These are phyloP conservation scores for Rhineura floridana DNA, from an alignment of 2,113 vertebrate species.

Conservation along the genomic window DNA sequence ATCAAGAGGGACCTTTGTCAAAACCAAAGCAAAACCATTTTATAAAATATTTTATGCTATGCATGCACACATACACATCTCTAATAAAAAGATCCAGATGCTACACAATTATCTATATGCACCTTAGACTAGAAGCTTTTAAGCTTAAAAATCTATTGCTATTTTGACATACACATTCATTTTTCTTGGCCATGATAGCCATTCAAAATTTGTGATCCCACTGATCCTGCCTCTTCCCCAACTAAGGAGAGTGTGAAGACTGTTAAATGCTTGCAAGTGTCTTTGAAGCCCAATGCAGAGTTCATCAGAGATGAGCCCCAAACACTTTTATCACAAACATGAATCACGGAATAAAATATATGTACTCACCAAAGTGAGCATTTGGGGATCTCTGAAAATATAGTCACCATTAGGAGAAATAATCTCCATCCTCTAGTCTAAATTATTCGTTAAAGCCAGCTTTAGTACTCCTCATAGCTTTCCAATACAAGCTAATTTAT, in stretches of 20 bases:
- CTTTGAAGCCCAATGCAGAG: no score
- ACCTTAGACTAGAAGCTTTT: not conserved
- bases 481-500: not conserved
- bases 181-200: not conserved
- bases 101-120: not conserved
- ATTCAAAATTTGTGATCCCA: not conserved
- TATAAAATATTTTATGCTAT: not conserved
- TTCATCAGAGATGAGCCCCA: no score
- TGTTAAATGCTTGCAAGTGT: no score
- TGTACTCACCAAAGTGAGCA: not conserved
- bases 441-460: not conserved
- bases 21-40: not conserved
- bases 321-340: no score
- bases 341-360: not conserved
- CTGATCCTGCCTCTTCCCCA: not conserved
- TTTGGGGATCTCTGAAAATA: not conserved
- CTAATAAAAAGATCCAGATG: not conserved
- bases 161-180: not conserved
- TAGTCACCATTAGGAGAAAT: not conserved
- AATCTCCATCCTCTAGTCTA: not conserved
- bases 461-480: not conserved
- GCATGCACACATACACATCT: not conserved
- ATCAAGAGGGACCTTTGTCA: not conserved
- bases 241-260: no score
- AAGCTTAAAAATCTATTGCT: not conserved